Percentiles rank a stretch among this genome's conserved stretches.
Evolutionary conservation across 2,888 invertebrate species (phyloP).

Genomic region (Drosophila formosana): DNA sequence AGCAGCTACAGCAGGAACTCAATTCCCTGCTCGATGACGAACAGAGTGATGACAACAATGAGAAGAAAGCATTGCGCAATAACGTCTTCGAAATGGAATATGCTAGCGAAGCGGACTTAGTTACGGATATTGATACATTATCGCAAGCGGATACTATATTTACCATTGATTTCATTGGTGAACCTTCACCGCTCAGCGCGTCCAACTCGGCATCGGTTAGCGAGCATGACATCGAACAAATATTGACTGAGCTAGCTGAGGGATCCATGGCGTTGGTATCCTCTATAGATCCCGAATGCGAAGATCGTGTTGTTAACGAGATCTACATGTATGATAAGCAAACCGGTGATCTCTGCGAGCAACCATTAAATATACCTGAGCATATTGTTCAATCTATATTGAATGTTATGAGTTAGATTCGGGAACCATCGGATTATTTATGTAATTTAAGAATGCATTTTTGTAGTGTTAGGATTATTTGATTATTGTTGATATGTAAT

Average conservation of each 20-base stretch:
- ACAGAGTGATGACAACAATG: slow-evolving; percentile 11
- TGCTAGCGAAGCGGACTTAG: slow-evolving; percentile 43
- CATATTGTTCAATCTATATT: slow-evolving; percentile 83
- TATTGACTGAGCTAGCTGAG: slow-evolving; percentile 80
- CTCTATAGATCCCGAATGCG: slow-evolving; percentile 77
- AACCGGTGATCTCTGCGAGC: slow-evolving; percentile 82
- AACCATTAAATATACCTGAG: slow-evolving; percentile 83
- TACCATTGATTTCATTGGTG: slow-evolving; percentile 46
- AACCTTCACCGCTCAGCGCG: slow-evolving; percentile 2
- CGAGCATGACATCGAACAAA: slow-evolving; percentile 80
- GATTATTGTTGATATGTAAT: slow-evolving; percentile 23
- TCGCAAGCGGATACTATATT: slow-evolving; percentile 23
- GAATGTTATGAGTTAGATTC: slow-evolving; percentile 77
- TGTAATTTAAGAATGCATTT: slow-evolving; percentile 30
- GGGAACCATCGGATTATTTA: slow-evolving; percentile 3
- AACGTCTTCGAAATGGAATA: slow-evolving; percentile 55
- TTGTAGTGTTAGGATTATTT: slow-evolving; percentile 14
- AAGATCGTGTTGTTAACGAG: slow-evolving; percentile 82
- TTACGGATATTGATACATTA: slow-evolving; percentile 10
- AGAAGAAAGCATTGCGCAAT: slow-evolving; percentile 28
- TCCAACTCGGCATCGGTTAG: slow-evolving; percentile 20
- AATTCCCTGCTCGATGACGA: slow-evolving; percentile 56
- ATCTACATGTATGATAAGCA: slow-evolving; percentile 83
- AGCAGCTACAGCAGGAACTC: slow-evolving; percentile 59
- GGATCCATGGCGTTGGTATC: slow-evolving; percentile 84